A percentile compares a stretch with the other conserved stretches of the same genome.
Conservation (phyloP, 2,797 vertebrate genomes). For the Hydrophis major region DNA sequence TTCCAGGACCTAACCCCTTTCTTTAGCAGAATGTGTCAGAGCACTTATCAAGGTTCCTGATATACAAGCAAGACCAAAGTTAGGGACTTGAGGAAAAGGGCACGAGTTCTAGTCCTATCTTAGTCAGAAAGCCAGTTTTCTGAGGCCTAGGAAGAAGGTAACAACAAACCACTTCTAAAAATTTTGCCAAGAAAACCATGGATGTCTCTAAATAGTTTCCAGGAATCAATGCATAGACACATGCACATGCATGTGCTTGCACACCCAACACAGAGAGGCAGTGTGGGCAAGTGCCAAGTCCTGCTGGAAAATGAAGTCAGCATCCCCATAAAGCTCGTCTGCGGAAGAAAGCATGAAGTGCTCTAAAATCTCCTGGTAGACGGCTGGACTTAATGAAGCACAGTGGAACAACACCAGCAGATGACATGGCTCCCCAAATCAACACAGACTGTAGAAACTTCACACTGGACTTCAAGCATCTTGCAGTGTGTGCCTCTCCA, state of each 20-base stretch:
- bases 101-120: not conserved
- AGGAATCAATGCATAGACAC: not conserved
- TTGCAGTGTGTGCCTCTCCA: no score
- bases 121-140: not conserved
- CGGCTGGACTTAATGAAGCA: no score
- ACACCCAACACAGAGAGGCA: not conserved
- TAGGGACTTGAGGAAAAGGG: not conserved
- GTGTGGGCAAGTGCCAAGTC: no score
- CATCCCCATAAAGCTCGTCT: no score
- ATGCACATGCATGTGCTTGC: no score
- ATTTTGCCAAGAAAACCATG: not conserved
- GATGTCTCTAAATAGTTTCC: not conserved
- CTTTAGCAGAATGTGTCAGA: not conserved
- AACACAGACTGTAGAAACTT: no score
- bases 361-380: no score
- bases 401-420: no score
- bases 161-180: not conserved
- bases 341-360: no score
- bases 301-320: no score
- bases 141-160: not conserved
- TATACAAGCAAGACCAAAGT: not conserved
- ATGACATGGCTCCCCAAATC: no score
- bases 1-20: not conserved
- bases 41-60: not conserved
- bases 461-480: no score